phyloP scores from a whole-genome alignment of 2,113 vertebrate species.

The Nanorana parkeri region DNA sequence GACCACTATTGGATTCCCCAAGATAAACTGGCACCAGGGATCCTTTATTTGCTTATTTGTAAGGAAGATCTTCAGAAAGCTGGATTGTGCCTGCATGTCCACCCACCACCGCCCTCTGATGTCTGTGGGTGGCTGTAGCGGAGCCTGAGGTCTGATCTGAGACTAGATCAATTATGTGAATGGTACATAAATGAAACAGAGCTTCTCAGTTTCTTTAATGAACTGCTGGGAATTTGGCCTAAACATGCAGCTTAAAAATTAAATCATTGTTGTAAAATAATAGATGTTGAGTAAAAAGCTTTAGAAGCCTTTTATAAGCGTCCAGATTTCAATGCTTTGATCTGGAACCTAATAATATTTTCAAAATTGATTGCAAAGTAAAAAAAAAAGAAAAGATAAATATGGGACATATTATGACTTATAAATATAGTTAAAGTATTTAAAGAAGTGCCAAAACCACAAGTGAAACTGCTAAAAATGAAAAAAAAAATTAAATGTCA shows the following conservation, averaged over 20 bases:
- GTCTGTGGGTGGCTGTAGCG: too few relatives aligned
- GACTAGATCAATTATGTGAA: too few relatives aligned
- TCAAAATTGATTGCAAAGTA: not conserved
- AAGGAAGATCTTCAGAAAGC: too few relatives aligned
- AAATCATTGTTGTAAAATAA: constrained; percentile 11
- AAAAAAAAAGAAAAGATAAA: constrained; percentile 6
- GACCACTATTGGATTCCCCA: too few relatives aligned
- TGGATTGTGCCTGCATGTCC: too few relatives aligned
- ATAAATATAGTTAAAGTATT: not conserved
- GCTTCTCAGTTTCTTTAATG: not conserved
- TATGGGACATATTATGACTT: not conserved
- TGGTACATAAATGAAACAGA: not conserved
- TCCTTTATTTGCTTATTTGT: too few relatives aligned
- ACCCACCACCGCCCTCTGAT: too few relatives aligned
- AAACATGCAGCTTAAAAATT: not conserved
- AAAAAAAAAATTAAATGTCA: too few relatives aligned
- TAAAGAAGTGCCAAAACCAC: not conserved
- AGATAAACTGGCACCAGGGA: too few relatives aligned
- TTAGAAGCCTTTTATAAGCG: constrained; percentile 11
- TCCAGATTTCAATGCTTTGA: constrained; percentile 6
- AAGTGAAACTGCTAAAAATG: not conserved
- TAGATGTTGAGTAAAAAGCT: constrained; percentile 22
- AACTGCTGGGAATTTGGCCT: not conserved
- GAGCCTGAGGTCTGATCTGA: too few relatives aligned
- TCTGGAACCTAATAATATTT: not conserved